Base-by-base conservation (phyloP, 2,888 invertebrate genomes). In the Apantesis nais region DNA sequence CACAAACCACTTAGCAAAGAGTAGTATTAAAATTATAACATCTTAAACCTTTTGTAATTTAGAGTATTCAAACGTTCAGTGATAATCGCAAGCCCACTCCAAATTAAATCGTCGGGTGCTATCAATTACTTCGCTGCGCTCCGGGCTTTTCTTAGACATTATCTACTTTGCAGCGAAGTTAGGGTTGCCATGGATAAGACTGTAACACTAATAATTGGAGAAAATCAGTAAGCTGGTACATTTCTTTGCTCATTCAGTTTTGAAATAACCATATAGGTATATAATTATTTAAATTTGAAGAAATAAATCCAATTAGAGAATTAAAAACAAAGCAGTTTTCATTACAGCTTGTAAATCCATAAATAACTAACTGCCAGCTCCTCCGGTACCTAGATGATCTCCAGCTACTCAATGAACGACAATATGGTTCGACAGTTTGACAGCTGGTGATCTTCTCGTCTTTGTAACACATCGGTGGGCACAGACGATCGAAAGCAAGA, bases 21-120 rank as follows among this genome's bases (percentile, higher is more conserved):
- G 31, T n/a, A 55, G 25, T 66, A 37, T 34, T 76, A 74, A 76
- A 79, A 79, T 78, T 75, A 79, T 76, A 74, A 72, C 76, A 68
- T 79, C 72, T 77, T 72, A 66, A 62, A 37, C 37, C 62, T 55
- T 34, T 71, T 68, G 70, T 72, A 74, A 74, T 72, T 73, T 69
- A 74, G 74, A 70, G 67, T 64, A 72, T 71, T 77, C 76, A 70
- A 72, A 78, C 75, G 65, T 77, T 77, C 74, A 66, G 75, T 75
- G 78, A 83, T 85, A 85, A 86, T 86, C 82, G 76, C 73, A 77
- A 7, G 74, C 82, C 78, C 72, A 78, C 78, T 78, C 77, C 78
- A 80, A 86, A 87, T 88, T 85, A 88, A 86, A 88, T 85, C 84
- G 83, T 81, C 79, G 80, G 74, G 73, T 75, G 82, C 83, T 79